Base-by-base conservation (phyloP, 2,113 vertebrate genomes). In the Cheilinus undulatus region DNA sequence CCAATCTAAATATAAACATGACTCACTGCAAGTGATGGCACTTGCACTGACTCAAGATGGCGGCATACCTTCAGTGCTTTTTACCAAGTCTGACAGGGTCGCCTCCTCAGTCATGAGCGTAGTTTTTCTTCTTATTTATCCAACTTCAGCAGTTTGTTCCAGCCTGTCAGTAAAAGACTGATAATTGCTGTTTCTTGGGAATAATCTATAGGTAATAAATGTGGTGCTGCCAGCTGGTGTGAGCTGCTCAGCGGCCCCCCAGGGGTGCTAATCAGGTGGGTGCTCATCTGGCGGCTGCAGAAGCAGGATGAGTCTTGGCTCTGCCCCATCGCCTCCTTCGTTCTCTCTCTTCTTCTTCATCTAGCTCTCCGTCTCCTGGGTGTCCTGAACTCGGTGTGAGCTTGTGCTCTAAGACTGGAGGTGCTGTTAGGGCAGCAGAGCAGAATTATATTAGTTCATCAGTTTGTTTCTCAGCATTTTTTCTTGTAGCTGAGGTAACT, bases 1-100 rank as follows among this genome's bases (percentile, higher is more conserved):
- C 80, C 53, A 80, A 67, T 84, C 80, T 87, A 90, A 92, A 90
- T 90, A 87, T 88, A 90, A 90, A 84, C 67, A 57, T 80, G 80
- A 89, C 42, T 90, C 80, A 84, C 70, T 49, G 48, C 36, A 20
- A 83, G 64, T 38, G 32, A 59, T 59, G 74, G 76, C 74, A 38
- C 77, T 77, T 68, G 28, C 76, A 52, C 53, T 64, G 84, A 78
- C 63, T 84, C 72, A 84, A 88, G 80, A 87, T 91, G 86, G 86
- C 67, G 67, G 52, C 76, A 63, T 87, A 78, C 82, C 70, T 85
- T 81, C 51, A 61, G 54, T 61, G 69, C 69, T 38, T 79, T 66
- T 52, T 3, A 43, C 38, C 0, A 30, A 56, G 40, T 66, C 38
- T 82, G 71, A 66, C 77, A 83, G 69, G 56, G 78, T 32, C 22